Base-by-base conservation (phyloP, 2,113 vertebrate species). In the Benitochromis conjunctus region DNA sequence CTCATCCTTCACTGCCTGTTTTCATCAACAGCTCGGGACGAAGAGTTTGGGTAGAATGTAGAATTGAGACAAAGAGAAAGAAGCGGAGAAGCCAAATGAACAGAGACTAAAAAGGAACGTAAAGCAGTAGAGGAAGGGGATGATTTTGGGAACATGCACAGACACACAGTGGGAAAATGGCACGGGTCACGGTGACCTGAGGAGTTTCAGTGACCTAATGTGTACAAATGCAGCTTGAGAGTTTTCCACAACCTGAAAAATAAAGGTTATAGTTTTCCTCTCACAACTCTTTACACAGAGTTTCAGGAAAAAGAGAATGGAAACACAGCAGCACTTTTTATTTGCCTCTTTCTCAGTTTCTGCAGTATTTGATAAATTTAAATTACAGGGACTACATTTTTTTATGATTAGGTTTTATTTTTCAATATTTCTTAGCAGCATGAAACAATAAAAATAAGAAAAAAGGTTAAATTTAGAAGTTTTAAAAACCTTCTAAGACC, bases 31-130 rank as follows among this genome's bases (percentile, higher is more conserved):
- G 71, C 36, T 38, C 34, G 71, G 51, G 36, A 74, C 55, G 71
- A 56, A 14, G 24, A 86, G 76, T 71, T 71, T 71, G 13, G 66
- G 13, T 7, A 71, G 13, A 26, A 46, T 18, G n/a, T 43, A 66
- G 80, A 86, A 87, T 69, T 57, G 36, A 80, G 11, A 43, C 38
- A 87, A 88, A 78, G 51, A 94, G 87, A 9, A 48, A 53, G 3
- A 13, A 8, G 11, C 7, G 14, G 11, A 6, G 19, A 41, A 71
- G 74, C 14, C 46, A 48, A 79, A 51, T 64, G 66, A 48, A 46
- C 24, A 74, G 14, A 29, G 3, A 74, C 14, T 11, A 48, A 74
- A 48, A 10, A 78, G 7, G 5, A 58, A 29, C 2, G 4, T 58
- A 26, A 43, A 38, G 46, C 24, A 29, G 36, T 41, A 21, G 51